These are phyloP conservation scores for Phengaris alcon DNA, from an alignment of 2,888 invertebrate species.

Conservation along the genomic window DNA sequence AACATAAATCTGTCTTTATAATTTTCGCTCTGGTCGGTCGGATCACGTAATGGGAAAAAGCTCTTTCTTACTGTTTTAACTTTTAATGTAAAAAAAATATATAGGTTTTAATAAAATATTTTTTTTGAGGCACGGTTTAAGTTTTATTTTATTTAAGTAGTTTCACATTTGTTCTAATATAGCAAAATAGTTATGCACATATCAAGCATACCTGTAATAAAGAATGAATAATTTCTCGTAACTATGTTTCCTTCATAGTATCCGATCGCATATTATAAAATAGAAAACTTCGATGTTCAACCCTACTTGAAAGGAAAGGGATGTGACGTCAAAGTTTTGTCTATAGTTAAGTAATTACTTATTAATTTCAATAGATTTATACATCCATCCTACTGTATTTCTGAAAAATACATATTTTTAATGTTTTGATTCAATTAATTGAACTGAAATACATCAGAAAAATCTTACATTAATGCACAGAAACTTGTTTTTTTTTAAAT, in stretches of 20 bases:
- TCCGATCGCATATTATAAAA: conserved; percentile 19
- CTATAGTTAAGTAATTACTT: conserved; percentile 35
- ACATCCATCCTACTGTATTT: neutral
- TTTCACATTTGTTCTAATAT: too few species aligned
- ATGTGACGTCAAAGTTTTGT: conserved; percentile 42
- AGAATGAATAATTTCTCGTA: too few species aligned
- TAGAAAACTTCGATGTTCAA: conserved; percentile 42
- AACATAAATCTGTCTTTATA: too few species aligned
- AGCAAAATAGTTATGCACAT: too few species aligned
- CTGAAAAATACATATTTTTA: neutral
- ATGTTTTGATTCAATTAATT: neutral
- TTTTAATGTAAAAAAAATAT: too few species aligned
- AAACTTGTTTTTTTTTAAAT: conserved; percentile 23
- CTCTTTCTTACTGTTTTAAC: too few species aligned
- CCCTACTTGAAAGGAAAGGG: conserved; percentile 57
- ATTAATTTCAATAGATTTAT: conserved; percentile 19
- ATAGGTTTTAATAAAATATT: too few species aligned
- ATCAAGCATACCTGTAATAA: too few species aligned
- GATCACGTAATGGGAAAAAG: too few species aligned
- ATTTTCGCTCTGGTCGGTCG: too few species aligned
- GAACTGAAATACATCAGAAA: neutral
- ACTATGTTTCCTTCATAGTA: neutral
- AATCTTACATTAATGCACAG: neutral
- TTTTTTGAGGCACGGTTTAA: too few species aligned
- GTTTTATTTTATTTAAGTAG: too few species aligned